These are phyloP conservation scores for Marronus borbonicus DNA, from an alignment of 2,888 invertebrate species.

Conservation along the genomic window DNA sequence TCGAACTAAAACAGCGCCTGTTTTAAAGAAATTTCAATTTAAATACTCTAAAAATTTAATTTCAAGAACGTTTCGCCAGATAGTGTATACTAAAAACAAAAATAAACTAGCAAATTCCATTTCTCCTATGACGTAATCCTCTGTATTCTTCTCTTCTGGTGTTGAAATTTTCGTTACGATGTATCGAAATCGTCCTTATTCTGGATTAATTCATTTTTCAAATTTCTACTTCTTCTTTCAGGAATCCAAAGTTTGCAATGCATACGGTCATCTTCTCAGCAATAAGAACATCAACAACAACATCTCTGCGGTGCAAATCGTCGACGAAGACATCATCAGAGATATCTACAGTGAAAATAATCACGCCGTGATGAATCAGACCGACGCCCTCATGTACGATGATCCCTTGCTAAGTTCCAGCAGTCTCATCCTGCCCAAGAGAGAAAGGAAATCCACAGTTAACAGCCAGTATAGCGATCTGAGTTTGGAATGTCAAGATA, in stretches of 20 bases:
- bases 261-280: constrained; percentile 65
- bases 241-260: constrained; percentile 47
- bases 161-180: background rate
- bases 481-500: constrained; percentile 51
- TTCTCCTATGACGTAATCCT: no score
- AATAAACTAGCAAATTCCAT: no score
- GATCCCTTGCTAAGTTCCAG: constrained; percentile 64
- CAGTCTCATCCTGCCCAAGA: constrained; percentile 55
- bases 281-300: constrained; percentile 61
- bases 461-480: constrained; percentile 42
- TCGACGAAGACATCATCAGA: constrained; percentile 45
- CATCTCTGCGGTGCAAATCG: constrained; percentile 49
- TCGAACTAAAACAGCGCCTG: no score
- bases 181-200: background rate
- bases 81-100: no score
- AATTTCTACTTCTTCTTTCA: constrained; percentile 20
- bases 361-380: constrained; percentile 70
- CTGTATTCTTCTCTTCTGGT: no score
- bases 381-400: constrained; percentile 67
- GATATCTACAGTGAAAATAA: constrained; percentile 60
- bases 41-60: no score
- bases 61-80: no score
- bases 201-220: background rate
- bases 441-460: constrained; percentile 49
- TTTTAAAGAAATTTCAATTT: no score